phyloP scores from a whole-genome alignment of 2,888 invertebrate genomes.

The Macrostomum cliftonense region DNA sequence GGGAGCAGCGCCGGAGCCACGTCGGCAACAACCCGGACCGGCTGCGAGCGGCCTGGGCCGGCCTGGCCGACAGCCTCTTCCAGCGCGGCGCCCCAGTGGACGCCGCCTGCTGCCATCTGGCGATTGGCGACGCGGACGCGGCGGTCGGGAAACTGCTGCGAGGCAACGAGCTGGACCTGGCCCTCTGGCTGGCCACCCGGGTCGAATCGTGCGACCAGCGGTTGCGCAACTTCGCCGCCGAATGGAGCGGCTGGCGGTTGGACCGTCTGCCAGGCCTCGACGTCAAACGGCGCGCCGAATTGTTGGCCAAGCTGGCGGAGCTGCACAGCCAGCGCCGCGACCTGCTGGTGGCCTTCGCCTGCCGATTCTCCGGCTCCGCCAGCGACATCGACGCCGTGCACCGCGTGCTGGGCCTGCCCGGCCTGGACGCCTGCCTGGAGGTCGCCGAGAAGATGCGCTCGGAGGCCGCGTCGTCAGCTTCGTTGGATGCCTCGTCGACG shows the following conservation, averaged over 20 bases:
- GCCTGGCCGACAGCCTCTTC: slow-evolving; percentile 28
- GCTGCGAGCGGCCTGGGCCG: slow-evolving; percentile 13
- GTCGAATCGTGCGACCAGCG: slow-evolving; percentile 14
- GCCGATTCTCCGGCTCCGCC: background rate
- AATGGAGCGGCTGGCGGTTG: background rate
- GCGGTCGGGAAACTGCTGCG: slow-evolving; percentile 32
- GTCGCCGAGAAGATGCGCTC: slow-evolving; percentile 21
- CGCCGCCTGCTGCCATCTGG: slow-evolving; percentile 37
- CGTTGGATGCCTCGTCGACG: background rate
- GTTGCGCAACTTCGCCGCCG: background rate
- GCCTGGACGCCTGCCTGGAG: slow-evolving; percentile 22
- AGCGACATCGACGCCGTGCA: slow-evolving; percentile 2
- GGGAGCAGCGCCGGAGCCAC: background rate
- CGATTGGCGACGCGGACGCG: slow-evolving; percentile 28
- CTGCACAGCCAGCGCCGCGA: background rate
- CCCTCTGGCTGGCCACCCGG: slow-evolving; percentile 29
- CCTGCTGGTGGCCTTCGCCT: background rate
- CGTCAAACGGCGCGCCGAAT: no score
- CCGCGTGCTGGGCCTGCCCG: slow-evolving; percentile 20
- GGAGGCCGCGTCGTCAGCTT: slow-evolving; percentile 6
- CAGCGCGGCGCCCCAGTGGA: slow-evolving; percentile 29
- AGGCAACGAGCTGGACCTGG: slow-evolving; percentile 37
- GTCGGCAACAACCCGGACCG: background rate
- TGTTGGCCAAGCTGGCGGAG: background rate
- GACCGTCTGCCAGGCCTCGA: slow-evolving; percentile 11